A percentile compares a stretch with the other conserved stretches of the same genome.
phyloP scores from a whole-genome alignment of 2,888 invertebrate genomes.

The Tipula vernalis region DNA sequence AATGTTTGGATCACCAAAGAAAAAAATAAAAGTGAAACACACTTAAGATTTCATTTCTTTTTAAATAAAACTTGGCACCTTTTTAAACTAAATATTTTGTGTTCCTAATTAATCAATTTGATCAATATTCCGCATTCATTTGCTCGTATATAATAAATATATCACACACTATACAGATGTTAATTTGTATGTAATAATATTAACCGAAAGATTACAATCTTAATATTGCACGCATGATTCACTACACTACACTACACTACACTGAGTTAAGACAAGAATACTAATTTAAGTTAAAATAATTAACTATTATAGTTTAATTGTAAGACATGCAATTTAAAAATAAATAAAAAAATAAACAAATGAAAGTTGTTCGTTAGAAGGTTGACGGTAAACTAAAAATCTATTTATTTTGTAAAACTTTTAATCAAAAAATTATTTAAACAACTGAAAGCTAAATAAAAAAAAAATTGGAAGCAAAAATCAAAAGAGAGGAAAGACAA shows the following conservation, averaged over 20 bases:
- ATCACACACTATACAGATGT: background rate
- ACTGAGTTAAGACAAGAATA: background rate
- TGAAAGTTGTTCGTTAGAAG: background rate
- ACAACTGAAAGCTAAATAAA: background rate
- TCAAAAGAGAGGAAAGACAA: background rate
- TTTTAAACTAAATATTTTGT: background rate
- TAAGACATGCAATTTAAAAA: background rate
- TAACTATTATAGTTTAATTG: background rate
- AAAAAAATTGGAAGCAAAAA: background rate
- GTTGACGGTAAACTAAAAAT: background rate
- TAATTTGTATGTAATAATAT: background rate
- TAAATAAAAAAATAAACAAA: background rate
- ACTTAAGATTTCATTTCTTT: background rate
- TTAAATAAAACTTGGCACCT: background rate
- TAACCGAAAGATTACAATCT: background rate
- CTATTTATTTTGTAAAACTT: background rate
- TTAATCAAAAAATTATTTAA: background rate
- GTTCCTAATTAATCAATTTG: background rate
- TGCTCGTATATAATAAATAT: background rate
- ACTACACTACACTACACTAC: background rate
- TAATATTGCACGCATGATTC: background rate
- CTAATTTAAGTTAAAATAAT: background rate
- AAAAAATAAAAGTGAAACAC: background rate
- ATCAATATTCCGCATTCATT: background rate
- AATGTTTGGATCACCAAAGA: background rate